Evolutionary conservation across 2,888 invertebrate species (phyloP).

Genomic region (Sminthurides aquaticus): DNA sequence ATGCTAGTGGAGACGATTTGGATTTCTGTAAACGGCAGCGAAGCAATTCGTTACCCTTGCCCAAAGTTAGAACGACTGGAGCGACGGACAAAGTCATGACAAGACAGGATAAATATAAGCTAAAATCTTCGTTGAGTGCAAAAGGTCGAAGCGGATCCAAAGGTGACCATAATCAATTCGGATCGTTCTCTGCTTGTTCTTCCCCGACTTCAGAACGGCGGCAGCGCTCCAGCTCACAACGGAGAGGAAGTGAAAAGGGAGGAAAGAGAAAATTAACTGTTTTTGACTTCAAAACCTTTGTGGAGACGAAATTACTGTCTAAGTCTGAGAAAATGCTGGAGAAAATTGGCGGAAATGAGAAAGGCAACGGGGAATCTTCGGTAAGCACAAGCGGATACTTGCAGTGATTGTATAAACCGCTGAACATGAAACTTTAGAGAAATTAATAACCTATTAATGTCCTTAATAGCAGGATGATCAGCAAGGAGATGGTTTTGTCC

Average conservation of each 20-base stretch:
- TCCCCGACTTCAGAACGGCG: constrained; percentile 40
- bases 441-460: too few species aligned
- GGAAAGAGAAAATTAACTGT: constrained; percentile 77
- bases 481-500: constrained; percentile 56
- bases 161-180: constrained; percentile 28
- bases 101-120: constrained; percentile 23
- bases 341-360: constrained; percentile 59
- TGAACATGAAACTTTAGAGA: too few species aligned
- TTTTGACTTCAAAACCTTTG: constrained; percentile 82
- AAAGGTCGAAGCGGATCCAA: constrained; percentile 5
- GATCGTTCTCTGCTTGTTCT: constrained; percentile 40
- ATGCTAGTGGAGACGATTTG: constrained; percentile 28
- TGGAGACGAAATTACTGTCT: constrained; percentile 81
- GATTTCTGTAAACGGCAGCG: constrained; percentile 56
- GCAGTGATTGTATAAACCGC: too few species aligned
- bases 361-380: constrained; percentile 10
- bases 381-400: not conserved
- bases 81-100: constrained; percentile 31
- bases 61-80: constrained; percentile 58
- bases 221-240: constrained; percentile 23
- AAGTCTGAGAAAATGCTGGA: constrained; percentile 86
- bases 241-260: constrained; percentile 72
- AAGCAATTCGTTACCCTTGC: constrained; percentile 87
- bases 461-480: constrained; percentile 71
- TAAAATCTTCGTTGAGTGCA: constrained; percentile 21